A percentile compares a stretch with the other conserved stretches of the same genome.
Evolutionary conservation across 2,888 invertebrate species (phyloP).

Genomic region (Ditylenchus weischeri): DNA sequence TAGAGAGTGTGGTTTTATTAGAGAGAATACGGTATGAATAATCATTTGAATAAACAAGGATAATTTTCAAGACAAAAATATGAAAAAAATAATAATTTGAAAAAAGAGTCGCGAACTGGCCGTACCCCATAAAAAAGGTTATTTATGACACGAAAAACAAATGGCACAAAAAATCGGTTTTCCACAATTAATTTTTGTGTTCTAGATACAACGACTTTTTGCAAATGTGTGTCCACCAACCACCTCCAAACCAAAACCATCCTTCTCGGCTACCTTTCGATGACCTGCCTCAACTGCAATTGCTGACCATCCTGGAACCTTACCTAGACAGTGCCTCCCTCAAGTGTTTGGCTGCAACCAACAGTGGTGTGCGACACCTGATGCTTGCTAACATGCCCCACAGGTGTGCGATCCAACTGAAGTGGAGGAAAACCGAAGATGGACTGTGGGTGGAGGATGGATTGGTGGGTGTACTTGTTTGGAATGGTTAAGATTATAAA

Average conservation of each 20-base stretch:
- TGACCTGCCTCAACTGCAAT: slow-evolving; percentile 2
- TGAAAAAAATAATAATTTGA: too few relatives aligned
- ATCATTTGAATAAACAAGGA: too few relatives aligned
- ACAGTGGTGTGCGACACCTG: slow-evolving; percentile 11
- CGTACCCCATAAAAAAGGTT: too few relatives aligned
- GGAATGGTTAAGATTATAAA: too few relatives aligned
- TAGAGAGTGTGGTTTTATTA: too few relatives aligned
- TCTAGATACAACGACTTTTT: slow-evolving; percentile 23
- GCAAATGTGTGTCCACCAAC: slow-evolving; percentile 15
- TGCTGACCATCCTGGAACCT: slow-evolving; percentile 7
- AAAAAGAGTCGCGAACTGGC: too few relatives aligned
- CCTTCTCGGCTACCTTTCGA: neutral
- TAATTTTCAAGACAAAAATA: too few relatives aligned
- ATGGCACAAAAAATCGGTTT: too few relatives aligned
- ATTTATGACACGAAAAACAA: too few relatives aligned
- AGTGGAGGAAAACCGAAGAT: neutral
- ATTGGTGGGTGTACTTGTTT: slow-evolving; percentile 2
- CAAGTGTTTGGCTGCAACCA: slow-evolving; percentile 17
- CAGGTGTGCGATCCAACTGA: slow-evolving; percentile 1
- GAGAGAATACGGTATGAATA: too few relatives aligned
- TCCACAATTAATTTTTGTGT: neutral
- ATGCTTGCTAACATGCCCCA: slow-evolving; percentile 2
- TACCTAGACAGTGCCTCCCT: slow-evolving; percentile 29
- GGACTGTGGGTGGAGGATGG: slow-evolving; percentile 8
- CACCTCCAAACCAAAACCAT: neutral